Conservation (phyloP, 2,797 vertebrate genomes). For the Loriculus beryllinus region DNA sequence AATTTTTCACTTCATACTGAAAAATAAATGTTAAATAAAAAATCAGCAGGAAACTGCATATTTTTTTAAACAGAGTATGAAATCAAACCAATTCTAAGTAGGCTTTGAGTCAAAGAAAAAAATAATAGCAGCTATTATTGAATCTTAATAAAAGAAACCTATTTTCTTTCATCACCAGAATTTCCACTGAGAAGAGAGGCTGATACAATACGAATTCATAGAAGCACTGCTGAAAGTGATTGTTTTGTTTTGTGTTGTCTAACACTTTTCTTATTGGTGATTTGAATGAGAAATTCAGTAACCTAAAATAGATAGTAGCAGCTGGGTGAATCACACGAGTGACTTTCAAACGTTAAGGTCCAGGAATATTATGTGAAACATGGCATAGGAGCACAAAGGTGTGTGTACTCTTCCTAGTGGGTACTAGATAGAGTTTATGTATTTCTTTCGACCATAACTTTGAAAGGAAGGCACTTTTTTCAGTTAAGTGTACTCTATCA, state of each 20-base stretch:
- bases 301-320: background rate
- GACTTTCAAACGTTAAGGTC: background rate
- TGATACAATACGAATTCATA: background rate
- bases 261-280: background rate
- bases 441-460: background rate
- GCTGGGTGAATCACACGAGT: background rate
- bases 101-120: background rate
- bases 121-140: background rate
- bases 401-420: background rate
- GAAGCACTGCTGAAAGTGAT: background rate
- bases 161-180: background rate
- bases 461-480: background rate
- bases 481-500: background rate
- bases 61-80: constrained; percentile 2
- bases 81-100: background rate
- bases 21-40: constrained; percentile 2
- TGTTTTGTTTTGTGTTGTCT: background rate
- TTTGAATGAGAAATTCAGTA: background rate
- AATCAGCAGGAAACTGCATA: background rate
- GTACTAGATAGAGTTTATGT: background rate
- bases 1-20: background rate
- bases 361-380: background rate
- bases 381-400: background rate
- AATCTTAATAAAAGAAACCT: too few relatives aligned
- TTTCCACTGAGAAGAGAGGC: background rate